Evolutionary conservation across 2,888 invertebrate species (phyloP).

Genomic region (Agonopterix arenella): DNA sequence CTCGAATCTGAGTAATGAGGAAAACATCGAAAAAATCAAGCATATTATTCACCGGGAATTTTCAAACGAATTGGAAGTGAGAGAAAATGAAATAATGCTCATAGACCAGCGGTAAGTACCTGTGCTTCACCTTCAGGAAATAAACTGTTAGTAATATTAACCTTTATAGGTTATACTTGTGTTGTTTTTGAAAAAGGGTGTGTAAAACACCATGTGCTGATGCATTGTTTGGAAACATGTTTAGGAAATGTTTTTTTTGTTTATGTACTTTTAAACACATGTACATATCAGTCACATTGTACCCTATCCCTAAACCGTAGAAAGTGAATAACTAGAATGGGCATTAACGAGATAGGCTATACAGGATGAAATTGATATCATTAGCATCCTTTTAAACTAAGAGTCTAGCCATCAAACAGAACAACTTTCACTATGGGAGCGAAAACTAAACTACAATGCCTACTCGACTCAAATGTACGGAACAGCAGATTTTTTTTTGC

Average conservation of each 20-base stretch:
- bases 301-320: too few relatives aligned
- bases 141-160: background rate
- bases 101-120: slow-evolving; percentile 80
- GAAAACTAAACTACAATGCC: too few relatives aligned
- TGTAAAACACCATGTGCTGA: slow-evolving; percentile 4
- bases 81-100: slow-evolving; percentile 83
- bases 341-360: too few relatives aligned
- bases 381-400: too few relatives aligned
- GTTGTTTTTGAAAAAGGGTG: background rate
- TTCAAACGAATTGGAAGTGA: slow-evolving; percentile 79
- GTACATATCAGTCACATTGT: too few relatives aligned
- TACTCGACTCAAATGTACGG: too few relatives aligned
- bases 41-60: slow-evolving; percentile 84
- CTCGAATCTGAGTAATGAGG: slow-evolving; percentile 41
- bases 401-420: too few relatives aligned
- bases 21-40: slow-evolving; percentile 69
- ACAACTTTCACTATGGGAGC: too few relatives aligned
- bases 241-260: background rate
- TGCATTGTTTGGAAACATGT: background rate
- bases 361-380: too few relatives aligned
- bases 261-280: too few relatives aligned
- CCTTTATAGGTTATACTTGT: slow-evolving; percentile 5
- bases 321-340: too few relatives aligned
- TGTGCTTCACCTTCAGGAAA: slow-evolving; percentile 8
- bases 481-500: too few relatives aligned